Base-by-base conservation (phyloP, 1,140 invertebrate species). In the Neuroterus valhalla region DNA sequence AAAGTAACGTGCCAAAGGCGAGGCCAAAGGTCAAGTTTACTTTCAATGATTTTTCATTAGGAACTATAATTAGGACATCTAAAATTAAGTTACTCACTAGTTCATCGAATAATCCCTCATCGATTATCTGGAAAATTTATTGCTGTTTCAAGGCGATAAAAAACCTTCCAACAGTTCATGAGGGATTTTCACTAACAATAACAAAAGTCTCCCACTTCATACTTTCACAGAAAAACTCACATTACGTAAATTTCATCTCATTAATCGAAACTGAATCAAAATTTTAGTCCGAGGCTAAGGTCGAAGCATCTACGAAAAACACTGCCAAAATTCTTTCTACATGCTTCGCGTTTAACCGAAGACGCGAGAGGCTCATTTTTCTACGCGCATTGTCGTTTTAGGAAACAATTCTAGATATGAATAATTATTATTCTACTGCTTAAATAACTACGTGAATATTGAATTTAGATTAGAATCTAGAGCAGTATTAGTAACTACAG, bases 351-450 rank as follows among this genome's bases (percentile, higher is more conserved):
- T 86, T 86, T 88, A 88, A 86, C 85, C 85, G 82, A 87, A 85
- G 84, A 88, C 84, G 80, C 82, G 82, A 89, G 78, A 85, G 82
- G 86, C 85, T 90, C 88, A 89, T 88, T 90, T 90, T 90, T 89
- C 88, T 90, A 90, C 88, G 87, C 85, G 83, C 87, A 86, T 89
- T 86, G 81, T 89, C 86, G 84, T 88, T 82, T 82, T 81, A 81
- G 80, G 55, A 62, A 62, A 62, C 55, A 62, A 62, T 62, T 62
- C 21, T 78, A 73, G 77, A 79, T 75, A 75, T 70, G 44, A 68
- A 68, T 77, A 74, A 77, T 81, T 78, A 76, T 70, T 78, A 72
- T 72, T 55, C 71, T 79, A 78, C 62, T 31, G 68, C 73, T 75
- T 77, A 50, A 71, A 72, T 48, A 38, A 48, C 46, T 48, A 48